Base-by-base conservation (phyloP, 2,888 invertebrate genomes). In the Cosmia pyralina region DNA sequence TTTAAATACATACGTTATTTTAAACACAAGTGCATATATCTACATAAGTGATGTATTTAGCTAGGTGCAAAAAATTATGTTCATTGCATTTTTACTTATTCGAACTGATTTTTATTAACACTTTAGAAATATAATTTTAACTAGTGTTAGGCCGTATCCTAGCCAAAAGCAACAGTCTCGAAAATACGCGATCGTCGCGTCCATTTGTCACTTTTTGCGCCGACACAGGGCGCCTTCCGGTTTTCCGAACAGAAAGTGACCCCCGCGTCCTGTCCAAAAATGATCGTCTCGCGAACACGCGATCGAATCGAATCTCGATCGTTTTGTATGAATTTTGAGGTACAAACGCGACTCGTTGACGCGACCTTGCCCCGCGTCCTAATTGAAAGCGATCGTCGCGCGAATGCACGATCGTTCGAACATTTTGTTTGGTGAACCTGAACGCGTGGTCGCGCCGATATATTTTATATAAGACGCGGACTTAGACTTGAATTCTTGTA, bases 401-500 rank as follows among this genome's bases (percentile, higher is more conserved):
- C 28, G 28, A 28, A 28, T 28, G 4, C 38, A 38, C 38, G 38
- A 38, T 38, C 38, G 38, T 38, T 38, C 38, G 38, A 38, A 6
- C 38, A 5, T 38, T 38, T 38, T 38, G 38, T 38, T 5, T 4
- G 38, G 38, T 38, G 4, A 38, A 38, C 38, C 38, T 38, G 38
- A 38, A 38, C 38, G 38, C 38, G 38, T 4, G 38, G 38, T 38
- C 38, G 38, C 38, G 38, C 38, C 38, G n/a, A n/a, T n/a, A n/a
- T n/a, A n/a, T 38, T 38, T 4, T 38, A 38, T 5, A 38, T 38
- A 4, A 4, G 48, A 17, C 48, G 48, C 19, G 48, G 19, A 17
- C 48, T 48, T 41, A 57, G 5, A 19, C 1, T 17, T 44, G 4
- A 66, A 41, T 59, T 58, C 52, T 63, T 78, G 64, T 81, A 81